Evolutionary conservation across 2,888 invertebrate species (phyloP).

Genomic region (Sminthurides aquaticus): DNA sequence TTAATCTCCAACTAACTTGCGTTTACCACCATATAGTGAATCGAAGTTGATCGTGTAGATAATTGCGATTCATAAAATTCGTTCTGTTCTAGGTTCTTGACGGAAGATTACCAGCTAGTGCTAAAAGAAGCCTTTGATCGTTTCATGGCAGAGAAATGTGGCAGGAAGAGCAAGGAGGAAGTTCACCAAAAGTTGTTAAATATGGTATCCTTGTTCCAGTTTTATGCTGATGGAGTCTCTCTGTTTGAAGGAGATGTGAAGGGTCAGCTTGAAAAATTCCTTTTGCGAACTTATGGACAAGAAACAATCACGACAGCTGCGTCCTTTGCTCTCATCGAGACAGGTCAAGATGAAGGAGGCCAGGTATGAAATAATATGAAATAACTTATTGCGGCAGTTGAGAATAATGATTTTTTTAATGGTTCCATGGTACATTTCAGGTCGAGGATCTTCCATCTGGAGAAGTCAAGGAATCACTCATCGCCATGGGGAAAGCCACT

Average conservation of each 20-base stretch:
- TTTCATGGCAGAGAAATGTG: slow-evolving; percentile 41
- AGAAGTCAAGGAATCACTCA: slow-evolving; percentile 25
- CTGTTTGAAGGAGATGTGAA: slow-evolving; percentile 53
- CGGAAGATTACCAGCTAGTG: slow-evolving; percentile 62
- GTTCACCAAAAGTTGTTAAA: slow-evolving; percentile 75
- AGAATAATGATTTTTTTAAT: background rate
- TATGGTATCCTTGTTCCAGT: slow-evolving; percentile 63
- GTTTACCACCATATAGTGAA: no score
- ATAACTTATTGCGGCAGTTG: no score
- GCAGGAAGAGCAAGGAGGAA: slow-evolving; percentile 68
- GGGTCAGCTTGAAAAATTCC: slow-evolving; percentile 65
- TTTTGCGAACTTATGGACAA: slow-evolving; percentile 71
- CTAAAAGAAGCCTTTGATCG: slow-evolving; percentile 46
- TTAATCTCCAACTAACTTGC: no score
- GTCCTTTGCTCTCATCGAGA: slow-evolving; percentile 30
- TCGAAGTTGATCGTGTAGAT: no score
- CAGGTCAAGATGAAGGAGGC: slow-evolving; percentile 31
- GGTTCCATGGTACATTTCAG: slow-evolving; percentile 4
- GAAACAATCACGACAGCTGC: slow-evolving; percentile 58
- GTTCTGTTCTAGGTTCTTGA: slow-evolving; percentile 44
- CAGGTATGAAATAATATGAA: slow-evolving; percentile 20
- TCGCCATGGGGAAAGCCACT: slow-evolving; percentile 26
- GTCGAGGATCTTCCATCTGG: slow-evolving; percentile 26
- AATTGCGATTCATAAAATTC: no score
- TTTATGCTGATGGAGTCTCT: slow-evolving; percentile 71